phyloP scores from a whole-genome alignment of 2,113 vertebrate species.

The Calyptommatus sinebrachiatus region DNA sequence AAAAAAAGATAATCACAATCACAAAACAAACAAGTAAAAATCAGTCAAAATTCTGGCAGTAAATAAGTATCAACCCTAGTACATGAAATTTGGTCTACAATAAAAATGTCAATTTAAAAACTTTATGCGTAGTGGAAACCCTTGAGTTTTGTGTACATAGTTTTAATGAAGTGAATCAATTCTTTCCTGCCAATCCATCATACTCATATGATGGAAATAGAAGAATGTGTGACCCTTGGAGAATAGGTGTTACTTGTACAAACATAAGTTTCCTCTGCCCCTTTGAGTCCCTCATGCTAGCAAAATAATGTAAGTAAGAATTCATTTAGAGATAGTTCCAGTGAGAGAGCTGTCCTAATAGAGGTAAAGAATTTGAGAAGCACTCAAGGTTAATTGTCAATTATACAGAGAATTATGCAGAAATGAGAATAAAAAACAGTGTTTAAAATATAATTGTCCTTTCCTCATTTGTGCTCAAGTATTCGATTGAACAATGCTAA shows the following conservation, averaged over 20 bases:
- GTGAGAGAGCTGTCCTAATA: slow-evolving; percentile 12
- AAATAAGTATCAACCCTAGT: background rate
- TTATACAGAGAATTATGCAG: slow-evolving; percentile 41
- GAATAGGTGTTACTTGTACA: background rate
- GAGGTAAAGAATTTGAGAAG: slow-evolving; percentile 33
- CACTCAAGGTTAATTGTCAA: slow-evolving; percentile 54
- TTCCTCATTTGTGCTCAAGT: slow-evolving; percentile 23
- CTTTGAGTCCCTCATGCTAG: background rate
- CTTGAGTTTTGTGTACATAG: background rate
- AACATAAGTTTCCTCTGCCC: background rate
- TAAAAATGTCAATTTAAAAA: background rate
- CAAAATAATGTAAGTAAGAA: slow-evolving; percentile 19
- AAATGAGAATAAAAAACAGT: slow-evolving; percentile 42
- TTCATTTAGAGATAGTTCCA: slow-evolving; percentile 21
- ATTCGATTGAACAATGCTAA: slow-evolving; percentile 41
- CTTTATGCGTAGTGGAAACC: background rate
- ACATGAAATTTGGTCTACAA: background rate
- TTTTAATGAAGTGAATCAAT: background rate
- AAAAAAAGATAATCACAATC: background rate
- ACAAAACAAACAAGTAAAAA: background rate
- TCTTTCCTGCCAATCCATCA: background rate
- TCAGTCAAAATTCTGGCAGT: background rate
- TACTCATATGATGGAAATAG: background rate
- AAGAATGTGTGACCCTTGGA: background rate
- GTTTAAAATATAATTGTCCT: slow-evolving; percentile 31